Evolutionary conservation across 2,113 vertebrate genomes (phyloP), one percentile per base, ranked within the genome.

Genomic region (Colinus virginianus): DNA sequence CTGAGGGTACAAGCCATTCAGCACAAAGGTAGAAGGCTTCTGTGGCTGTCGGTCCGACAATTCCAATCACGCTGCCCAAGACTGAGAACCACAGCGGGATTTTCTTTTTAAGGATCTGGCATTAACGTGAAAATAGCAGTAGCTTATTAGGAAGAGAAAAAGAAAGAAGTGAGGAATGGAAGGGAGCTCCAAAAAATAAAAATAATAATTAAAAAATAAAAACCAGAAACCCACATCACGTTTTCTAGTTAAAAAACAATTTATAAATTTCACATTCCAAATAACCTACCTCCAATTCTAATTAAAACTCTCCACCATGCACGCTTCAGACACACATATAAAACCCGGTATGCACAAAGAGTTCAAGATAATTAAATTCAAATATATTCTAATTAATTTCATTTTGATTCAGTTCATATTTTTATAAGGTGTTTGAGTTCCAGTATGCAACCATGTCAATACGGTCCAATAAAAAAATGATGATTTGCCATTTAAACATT

Each of bases 341-440:
- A 93, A 93, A 36, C 22, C 48, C 63, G 75, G n/a, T 66, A 88
- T 3, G 25, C 74, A 88, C 74, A 87, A 78, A 80, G 83, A 81
- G 89, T 79, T 88, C 78, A 43, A 71, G 64, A 71, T 80, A 94
- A 94, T 93, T 67, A 91, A 84, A 94, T 71, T 91, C 78, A 96
- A 95, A 93, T 82, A 90, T 80, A 93, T 92, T 76, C 56, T 85
- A 92, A 92, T 92, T 85, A 90, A 92, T 92, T 95, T 92, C 17
- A 85, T 86, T 94, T 93, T 48, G 26, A 86, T 75, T 88, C 75
- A 61, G 34, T 66, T 92, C 23, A 3, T 83, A 75, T 87, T 94
- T 88, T 93, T 71, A 76, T 71, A 94, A 93, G 76, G 91, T 82
- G 36, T 83, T 71, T 17, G 20, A 91, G 76, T 66, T 85, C 36